Base-by-base conservation (phyloP, 2,888 invertebrate species). In the Erannis defoliaria region DNA sequence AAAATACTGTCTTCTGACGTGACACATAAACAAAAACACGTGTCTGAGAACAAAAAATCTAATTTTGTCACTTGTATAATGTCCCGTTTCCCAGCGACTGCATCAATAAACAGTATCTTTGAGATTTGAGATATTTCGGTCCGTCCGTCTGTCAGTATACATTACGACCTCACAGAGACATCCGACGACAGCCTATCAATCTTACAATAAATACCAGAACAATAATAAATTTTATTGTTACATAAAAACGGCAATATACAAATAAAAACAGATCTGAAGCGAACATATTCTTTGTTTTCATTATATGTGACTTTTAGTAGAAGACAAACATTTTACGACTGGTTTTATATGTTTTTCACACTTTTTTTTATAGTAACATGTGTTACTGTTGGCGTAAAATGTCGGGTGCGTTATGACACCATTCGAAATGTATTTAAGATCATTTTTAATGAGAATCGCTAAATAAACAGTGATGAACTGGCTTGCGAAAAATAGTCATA, bases 121-220 rank as follows among this genome's bases (percentile, higher is more conserved):
- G 84, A 77, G 87, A 42, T 42, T 42, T 78, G 84, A 77, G 87
- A 87, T 89, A 89, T 90, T 89, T 89, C 82, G 72, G 88, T 79
- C 75, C 67, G 79, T 80, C 73, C 73, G 80, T 82, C 77, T 74
- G 67, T 78, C 76, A 80, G 83, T 84, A 64, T 83, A 86, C 80
- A 77, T 86, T 85, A 88, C 86, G 80, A 82, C 79, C 82, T 80
- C 79, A 76, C 81, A 87, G 82, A 86, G 89, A 90, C 90, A 90
- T 85, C 80, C 84, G 88, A 89, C 87, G 87, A 90, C 88, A 84
- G 80, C 73, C 84, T 81, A 90, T 92, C 86, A 90, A 91, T 91
- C 90, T 90, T 85, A 82, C 83, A 86, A 89, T 89, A 90, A 90
- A 90, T 90, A 88, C 89, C 86, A 82, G 81, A 72, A 72, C 75